These are phyloP conservation scores for Terrapene triunguis DNA, from an alignment of 2,113 vertebrate genomes.

Conservation along the genomic window DNA sequence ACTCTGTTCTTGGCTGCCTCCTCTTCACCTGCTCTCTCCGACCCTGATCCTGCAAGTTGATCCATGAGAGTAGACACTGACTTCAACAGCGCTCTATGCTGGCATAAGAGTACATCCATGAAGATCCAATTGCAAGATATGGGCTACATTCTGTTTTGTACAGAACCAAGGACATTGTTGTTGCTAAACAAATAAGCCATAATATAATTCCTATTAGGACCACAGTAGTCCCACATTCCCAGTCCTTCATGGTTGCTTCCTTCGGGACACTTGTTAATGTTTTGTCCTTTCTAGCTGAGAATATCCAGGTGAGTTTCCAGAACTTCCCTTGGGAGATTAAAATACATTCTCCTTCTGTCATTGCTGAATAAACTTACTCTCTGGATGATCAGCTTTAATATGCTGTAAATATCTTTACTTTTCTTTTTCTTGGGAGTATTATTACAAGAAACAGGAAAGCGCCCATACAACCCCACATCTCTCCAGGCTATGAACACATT, in stretches of 20 bases:
- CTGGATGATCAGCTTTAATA: not conserved
- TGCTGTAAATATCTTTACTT: not conserved
- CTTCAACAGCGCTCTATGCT: not conserved
- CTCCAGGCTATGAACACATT: not conserved
- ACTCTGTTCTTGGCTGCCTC: not conserved
- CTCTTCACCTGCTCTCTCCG: not conserved
- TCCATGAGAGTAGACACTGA: not conserved
- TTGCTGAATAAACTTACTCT: not conserved
- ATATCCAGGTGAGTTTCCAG: not conserved
- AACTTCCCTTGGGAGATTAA: not conserved
- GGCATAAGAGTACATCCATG: not conserved
- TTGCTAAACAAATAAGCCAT: not conserved
- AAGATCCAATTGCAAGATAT: too few relatives aligned
- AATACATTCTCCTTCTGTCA: not conserved
- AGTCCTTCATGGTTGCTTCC: not conserved
- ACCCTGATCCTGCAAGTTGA: not conserved
- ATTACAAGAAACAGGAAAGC: not conserved
- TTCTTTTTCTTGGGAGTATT: not conserved
- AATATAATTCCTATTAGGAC: not conserved
- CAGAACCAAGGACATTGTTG: not conserved
- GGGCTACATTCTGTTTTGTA: not conserved
- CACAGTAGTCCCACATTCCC: not conserved
- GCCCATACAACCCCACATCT: not conserved
- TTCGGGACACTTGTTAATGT: not conserved
- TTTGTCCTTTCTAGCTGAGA: not conserved